Conservation (phyloP, 2,888 invertebrate species). For the Apotomis capreana region DNA sequence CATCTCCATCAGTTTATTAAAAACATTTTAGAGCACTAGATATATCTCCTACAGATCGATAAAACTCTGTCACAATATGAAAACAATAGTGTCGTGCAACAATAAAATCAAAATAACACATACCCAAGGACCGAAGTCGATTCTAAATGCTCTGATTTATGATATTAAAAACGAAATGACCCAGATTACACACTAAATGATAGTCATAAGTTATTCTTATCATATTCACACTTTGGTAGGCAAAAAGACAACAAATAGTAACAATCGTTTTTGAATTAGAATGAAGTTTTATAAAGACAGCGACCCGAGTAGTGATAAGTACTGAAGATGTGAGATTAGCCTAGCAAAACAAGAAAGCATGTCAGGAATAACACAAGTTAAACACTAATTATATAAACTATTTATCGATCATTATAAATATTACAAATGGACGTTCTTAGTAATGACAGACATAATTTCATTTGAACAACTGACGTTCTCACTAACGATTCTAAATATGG, state of each 20-base stretch:
- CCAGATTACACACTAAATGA: constrained; percentile 46
- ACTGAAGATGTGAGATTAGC: constrained; percentile 51
- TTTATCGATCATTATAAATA: constrained; percentile 55
- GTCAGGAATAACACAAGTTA: constrained; percentile 48
- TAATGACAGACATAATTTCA: constrained; percentile 56
- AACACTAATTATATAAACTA: constrained; percentile 54
- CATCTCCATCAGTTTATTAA: constrained; percentile 77
- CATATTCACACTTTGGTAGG: constrained; percentile 55
- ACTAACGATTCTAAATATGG: not conserved
- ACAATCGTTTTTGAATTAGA: constrained; percentile 44
- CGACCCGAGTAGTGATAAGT: constrained; percentile 57
- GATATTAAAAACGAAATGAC: constrained; percentile 6
- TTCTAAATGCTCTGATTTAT: constrained; percentile 17
- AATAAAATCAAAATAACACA: constrained; percentile 69
- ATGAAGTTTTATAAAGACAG: constrained; percentile 7
- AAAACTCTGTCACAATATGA: constrained; percentile 78
- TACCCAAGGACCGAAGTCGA: constrained; percentile 45
- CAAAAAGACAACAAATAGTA: constrained; percentile 52
- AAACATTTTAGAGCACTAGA: constrained; percentile 76
- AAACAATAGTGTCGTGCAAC: constrained; percentile 78
- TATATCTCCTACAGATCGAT: constrained; percentile 71
- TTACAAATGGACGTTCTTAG: constrained; percentile 71
- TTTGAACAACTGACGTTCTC: constrained; percentile 21
- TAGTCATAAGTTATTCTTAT: constrained; percentile 41
- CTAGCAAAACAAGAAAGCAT: constrained; percentile 44